Evolutionary conservation across 1,140 invertebrate species (phyloP), one percentile per base, ranked within the genome.

Genomic region (Drosophila triauraria): DNA sequence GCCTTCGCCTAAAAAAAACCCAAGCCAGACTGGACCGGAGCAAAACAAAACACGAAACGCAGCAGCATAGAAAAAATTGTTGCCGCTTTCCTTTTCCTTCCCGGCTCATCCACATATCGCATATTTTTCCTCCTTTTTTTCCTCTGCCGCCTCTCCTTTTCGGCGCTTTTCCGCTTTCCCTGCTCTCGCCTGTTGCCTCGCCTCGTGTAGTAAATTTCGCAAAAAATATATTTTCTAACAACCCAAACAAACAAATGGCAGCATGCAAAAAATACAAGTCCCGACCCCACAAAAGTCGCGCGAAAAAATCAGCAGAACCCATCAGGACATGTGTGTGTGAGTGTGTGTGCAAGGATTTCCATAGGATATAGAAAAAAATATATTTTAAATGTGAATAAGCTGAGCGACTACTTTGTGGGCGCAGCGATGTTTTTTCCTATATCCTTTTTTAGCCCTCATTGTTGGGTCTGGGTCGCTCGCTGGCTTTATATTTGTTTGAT

Each of bases 141-240:
- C 77, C 71, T 78, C 58, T 75, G 54, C 67, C 72, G 78, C 68
- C 68, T 76, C 71, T 69, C 58, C 61, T 84, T 84, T 80, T 80
- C 63, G 68, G 56, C 53, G 59, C 53, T 56, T 56, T 54, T 6
- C 47, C 62, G 62, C 68, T 69, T 51, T 62, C 70, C 54, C 76
- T 74, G 12, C 68, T 54, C 38, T 59, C 44, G 60, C 72, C 63
- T 40, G 59, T 61, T 57, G 54, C 15, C 47, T 38, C 23, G 27
- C 23, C 46, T 20, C 60, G 30, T 35, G 50, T 47, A 68, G 78
- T 68, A 82, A 86, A 87, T 81, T 88, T 80, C 80, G 54, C 78
- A 90, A 81, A 88, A 90, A 90, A 90, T 90, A 90, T 85, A 90
- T 91, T 91, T 90, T 90, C 85, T 90, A 90, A 88, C 85, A 90